Conservation (phyloP, 2,888 invertebrate genomes). For the Stenodera caucasica region DNA sequence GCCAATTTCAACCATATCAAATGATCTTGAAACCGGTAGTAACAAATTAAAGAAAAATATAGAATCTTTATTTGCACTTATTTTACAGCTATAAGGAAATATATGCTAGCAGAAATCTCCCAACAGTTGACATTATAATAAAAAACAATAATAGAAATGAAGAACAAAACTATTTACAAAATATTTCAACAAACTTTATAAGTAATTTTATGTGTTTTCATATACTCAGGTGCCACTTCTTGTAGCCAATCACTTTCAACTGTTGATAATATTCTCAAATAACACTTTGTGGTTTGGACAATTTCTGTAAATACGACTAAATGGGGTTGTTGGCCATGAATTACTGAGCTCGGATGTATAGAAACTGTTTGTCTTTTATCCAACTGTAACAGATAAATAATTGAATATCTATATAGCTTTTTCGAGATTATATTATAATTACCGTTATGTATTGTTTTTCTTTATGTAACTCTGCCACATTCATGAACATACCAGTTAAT, state of each 20-base stretch:
- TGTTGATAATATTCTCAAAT: conserved; percentile 75
- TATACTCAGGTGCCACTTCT: conserved; percentile 61
- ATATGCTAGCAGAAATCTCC: too few relatives aligned
- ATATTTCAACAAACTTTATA: conserved; percentile 6
- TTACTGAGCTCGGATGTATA: conserved; percentile 82
- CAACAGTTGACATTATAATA: background rate
- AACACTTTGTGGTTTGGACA: conserved; percentile 80
- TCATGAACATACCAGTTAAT: conserved; percentile 79
- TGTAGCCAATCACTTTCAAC: conserved; percentile 81
- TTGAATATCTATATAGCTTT: background rate
- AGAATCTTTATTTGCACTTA: too few relatives aligned
- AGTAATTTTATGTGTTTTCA: conserved; percentile 41
- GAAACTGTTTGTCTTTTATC: conserved; percentile 68
- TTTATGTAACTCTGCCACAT: conserved; percentile 78
- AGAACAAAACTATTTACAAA: background rate
- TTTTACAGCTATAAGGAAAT: too few relatives aligned
- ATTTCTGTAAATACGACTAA: conserved; percentile 84
- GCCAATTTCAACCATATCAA: too few relatives aligned
- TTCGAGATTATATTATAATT: conserved; percentile 50
- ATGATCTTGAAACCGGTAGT: too few relatives aligned
- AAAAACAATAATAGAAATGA: background rate
- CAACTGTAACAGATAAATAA: conserved; percentile 55
- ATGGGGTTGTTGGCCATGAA: conserved; percentile 72
- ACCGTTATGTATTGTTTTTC: conserved; percentile 73
- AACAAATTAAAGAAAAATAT: too few relatives aligned